Conservation (phyloP, 2,888 invertebrate species). For the Acanthosepion esculentum region DNA sequence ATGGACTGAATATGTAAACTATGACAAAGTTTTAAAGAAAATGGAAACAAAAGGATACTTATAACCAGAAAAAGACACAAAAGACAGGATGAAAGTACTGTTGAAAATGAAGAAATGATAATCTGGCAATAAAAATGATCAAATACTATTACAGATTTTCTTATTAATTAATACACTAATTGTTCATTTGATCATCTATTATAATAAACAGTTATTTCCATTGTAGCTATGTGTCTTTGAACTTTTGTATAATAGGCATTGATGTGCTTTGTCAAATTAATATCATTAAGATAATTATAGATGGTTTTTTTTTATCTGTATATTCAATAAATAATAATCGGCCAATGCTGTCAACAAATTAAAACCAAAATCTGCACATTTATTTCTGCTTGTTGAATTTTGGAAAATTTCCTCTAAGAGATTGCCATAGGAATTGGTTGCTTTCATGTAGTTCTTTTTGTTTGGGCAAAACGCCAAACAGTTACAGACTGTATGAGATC, state of each 20-base stretch:
- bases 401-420: neutral
- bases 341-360: neutral
- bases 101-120: too few species aligned
- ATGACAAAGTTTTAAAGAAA: too few species aligned
- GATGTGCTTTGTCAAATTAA: neutral
- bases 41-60: too few species aligned
- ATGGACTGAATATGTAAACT: too few species aligned
- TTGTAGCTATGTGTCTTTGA: neutral
- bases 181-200: neutral
- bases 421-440: neutral
- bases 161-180: neutral
- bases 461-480: neutral
- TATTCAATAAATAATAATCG: neutral
- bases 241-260: neutral
- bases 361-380: neutral
- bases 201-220: neutral
- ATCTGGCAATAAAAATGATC: too few species aligned
- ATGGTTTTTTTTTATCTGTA: neutral
- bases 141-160: neutral
- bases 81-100: too few species aligned
- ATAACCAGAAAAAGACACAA: too few species aligned
- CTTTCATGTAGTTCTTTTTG: neutral
- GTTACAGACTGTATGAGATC: neutral
- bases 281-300: neutral
- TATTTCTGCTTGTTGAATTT: neutral